Evolutionary conservation across 2,113 vertebrate species (phyloP).

Genomic region (Lonchura striata): DNA sequence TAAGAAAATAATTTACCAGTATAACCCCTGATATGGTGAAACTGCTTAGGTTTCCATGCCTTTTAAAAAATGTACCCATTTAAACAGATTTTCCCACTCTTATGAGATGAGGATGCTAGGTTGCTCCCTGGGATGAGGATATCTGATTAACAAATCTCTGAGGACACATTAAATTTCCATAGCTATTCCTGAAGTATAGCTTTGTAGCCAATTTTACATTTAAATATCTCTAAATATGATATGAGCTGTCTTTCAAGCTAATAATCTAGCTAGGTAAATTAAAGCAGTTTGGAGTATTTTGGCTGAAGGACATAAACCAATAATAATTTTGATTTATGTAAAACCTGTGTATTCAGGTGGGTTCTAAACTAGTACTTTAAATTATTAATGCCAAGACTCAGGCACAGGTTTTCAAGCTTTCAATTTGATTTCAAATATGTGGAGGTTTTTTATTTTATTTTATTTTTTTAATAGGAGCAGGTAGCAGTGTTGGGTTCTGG

Average conservation of each 20-base stretch:
- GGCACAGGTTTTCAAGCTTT: background rate
- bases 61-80: background rate
- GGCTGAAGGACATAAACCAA: background rate
- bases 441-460: background rate
- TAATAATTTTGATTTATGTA: background rate
- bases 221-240: background rate
- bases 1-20: background rate
- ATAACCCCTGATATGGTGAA: background rate
- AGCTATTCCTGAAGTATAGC: background rate
- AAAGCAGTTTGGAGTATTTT: background rate
- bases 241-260: background rate
- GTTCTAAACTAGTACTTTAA: background rate
- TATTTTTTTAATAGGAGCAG: background rate
- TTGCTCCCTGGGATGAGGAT: background rate
- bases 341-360: background rate
- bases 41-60: background rate
- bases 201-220: background rate
- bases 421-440: background rate
- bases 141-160: background rate
- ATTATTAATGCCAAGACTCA: background rate
- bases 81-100: background rate
- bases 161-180: background rate
- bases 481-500: conserved; percentile 20
- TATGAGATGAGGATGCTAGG: background rate
- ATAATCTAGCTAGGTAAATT: background rate